Base-by-base conservation (phyloP, 1,140 invertebrate genomes). In the Riptortus pedestris region DNA sequence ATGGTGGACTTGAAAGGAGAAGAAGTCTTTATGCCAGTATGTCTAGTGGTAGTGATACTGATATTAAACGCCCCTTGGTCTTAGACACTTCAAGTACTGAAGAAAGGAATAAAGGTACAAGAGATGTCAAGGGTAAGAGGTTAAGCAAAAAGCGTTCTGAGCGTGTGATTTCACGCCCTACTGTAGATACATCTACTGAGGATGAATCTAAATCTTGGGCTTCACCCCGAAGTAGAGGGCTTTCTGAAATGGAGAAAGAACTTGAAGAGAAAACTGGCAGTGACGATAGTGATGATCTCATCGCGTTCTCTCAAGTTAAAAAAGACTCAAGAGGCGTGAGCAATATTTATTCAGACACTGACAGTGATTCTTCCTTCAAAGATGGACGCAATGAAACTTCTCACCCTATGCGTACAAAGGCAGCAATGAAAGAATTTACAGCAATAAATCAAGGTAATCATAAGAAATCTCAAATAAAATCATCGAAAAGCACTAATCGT, bases 341-440 rank as follows among this genome's bases (percentile, higher is more conserved):
- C 27, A 77, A 85, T 61, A 89, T 87, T 68, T 88, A 87, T 72
- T 88, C 86, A 0, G 86, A 88, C 67, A 83, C 82, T 38, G 85
- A 88, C 65, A 77, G 79, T 62, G 80, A 80, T 45, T 67, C 73
- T 33, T 72, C 74, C 28, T 73, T 74, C 24, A 73, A 73, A 66
- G 69, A 75, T 70, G 77, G 77, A 7, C 67, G 60, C 2, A 68
- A 71, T 51, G 67, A 69, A 26, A 74, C 76, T 2, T 55, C 51
- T 2, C 73, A 74, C 20, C 74, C 81, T 74, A 70, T 81, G 60
- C 80, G 86, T 65, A 91, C 88, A 2, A 91, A 91, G 76, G 88
- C 86, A 11, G 85, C 88, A 11, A 83, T 90, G 67, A 91, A 91
- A 74, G 85, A 90, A 69, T 91, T 91, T 66, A 79, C 81, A 4